Evolutionary conservation across 1,140 invertebrate species (phyloP), one percentile per base, ranked within the genome.

Genomic region (Pseudomyrmex gracilis): DNA sequence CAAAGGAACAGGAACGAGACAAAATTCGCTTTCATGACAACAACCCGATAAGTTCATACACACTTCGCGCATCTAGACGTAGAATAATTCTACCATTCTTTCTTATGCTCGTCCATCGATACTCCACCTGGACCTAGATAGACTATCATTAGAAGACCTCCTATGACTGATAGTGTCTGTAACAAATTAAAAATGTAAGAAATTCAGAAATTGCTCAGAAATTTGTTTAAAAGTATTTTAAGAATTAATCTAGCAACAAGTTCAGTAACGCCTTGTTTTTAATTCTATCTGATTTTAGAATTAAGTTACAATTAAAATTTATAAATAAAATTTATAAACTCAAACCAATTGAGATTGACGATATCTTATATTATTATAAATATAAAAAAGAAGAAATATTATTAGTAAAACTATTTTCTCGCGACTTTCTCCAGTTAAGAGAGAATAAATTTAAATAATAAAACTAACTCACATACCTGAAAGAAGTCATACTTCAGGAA

Each of bases 401-500:
- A 13, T 68, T 58, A 53, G 43, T 49, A n/a, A 15, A 73, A 64
- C 64, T 57, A 55, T 0, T 34, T 34, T n/a, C 3, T 43, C 64
- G 47, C 51, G n/a, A n/a, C 15, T 53, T 70, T 2, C n/a, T 13
- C 49, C 2, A 51, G 12, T n/a, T 20, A 58, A 57, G n/a, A 17
- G 10, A 49, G 20, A 83, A 53, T 22, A 77, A 51, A 74, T 55
- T 43, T 58, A 63, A 66, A 77, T 13, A 51, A 60, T 12, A 53
- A 82, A 84, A 47, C 67, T 66, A 55, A 78, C 0, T 55, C 73
- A 84, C 89, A 90, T 94, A 98, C 98, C 96, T 98, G 98, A 97
- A 99, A 99, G 95, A 99, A 99, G 95, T 99, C 99, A 92, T 99
- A 99, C 96, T 99, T 99, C 61, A 99, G 96, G 95, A 99, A 99